These are phyloP conservation scores for Melanocharis versteri DNA, from an alignment of 2,113 vertebrate species.

Conservation along the genomic window DNA sequence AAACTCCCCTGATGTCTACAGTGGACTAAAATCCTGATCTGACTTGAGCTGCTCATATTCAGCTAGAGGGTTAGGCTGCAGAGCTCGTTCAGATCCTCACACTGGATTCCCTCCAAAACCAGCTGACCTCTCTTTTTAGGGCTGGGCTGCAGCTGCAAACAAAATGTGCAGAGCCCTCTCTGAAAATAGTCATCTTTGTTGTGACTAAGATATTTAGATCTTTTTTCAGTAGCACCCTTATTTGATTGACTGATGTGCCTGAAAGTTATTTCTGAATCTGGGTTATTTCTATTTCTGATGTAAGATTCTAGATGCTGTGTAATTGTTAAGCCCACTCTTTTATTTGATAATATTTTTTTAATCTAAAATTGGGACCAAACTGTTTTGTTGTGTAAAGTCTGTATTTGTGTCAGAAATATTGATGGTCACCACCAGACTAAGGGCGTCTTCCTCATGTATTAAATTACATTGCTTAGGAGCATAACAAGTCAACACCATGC, in stretches of 20 bases:
- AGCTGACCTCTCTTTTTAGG: neutral
- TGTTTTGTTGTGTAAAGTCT: slow-evolving; percentile 20
- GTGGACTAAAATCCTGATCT: neutral
- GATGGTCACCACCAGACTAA: slow-evolving; percentile 40
- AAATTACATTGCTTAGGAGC: slow-evolving; percentile 53
- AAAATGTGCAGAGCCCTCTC: slow-evolving; percentile 33
- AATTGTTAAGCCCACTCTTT: slow-evolving; percentile 36
- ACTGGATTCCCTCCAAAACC: slow-evolving; percentile 16
- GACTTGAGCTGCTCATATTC: neutral
- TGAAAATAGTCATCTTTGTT: slow-evolving; percentile 73
- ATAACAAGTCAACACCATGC: slow-evolving; percentile 25
- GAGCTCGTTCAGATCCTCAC: neutral
- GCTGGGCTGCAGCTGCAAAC: slow-evolving; percentile 49
- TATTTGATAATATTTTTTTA: slow-evolving; percentile 54
- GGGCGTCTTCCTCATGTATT: slow-evolving; percentile 21
- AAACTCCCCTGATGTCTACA: neutral
- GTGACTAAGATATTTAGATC: slow-evolving; percentile 67
- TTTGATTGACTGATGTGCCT: slow-evolving; percentile 71
- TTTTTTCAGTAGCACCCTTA: slow-evolving; percentile 53
- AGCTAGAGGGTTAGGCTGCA: neutral
- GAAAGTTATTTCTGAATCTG: slow-evolving; percentile 70
- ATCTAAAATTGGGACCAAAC: slow-evolving; percentile 34
- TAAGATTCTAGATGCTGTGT: slow-evolving; percentile 45
- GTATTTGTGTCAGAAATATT: slow-evolving; percentile 48
- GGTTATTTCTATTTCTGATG: slow-evolving; percentile 67